phyloP scores from a whole-genome alignment of 2,888 invertebrate species.

The Drosophila gaucha region DNA sequence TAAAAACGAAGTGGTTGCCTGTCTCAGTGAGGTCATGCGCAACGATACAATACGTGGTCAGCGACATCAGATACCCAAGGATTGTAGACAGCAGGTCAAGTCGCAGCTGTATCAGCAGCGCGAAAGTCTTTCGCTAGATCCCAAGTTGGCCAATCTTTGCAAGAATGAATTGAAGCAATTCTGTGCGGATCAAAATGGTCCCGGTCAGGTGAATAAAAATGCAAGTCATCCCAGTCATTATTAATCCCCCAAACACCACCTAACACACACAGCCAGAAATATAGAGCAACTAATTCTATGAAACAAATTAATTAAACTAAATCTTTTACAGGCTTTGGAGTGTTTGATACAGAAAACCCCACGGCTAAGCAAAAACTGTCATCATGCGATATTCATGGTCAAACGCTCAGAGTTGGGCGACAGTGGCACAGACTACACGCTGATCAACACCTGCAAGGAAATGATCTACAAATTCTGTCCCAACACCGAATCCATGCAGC shows the following conservation, averaged over 20 bases:
- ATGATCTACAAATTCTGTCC: slow-evolving; percentile 95
- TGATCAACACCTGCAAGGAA: slow-evolving; percentile 92
- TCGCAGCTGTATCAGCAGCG: slow-evolving; percentile 96
- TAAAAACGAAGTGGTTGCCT: slow-evolving; percentile 89
- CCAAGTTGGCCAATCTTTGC: slow-evolving; percentile 93
- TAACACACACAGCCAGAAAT: slow-evolving; percentile 1
- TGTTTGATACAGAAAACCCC: slow-evolving; percentile 89
- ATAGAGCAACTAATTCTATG: neutral
- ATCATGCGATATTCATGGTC: slow-evolving; percentile 92
- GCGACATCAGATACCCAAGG: slow-evolving; percentile 92
- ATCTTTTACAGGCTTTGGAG: slow-evolving; percentile 89
- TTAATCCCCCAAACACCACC: slow-evolving; percentile 31
- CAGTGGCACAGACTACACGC: slow-evolving; percentile 93
- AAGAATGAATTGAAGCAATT: slow-evolving; percentile 90
- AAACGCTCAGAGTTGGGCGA: slow-evolving; percentile 94
- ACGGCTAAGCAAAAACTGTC: slow-evolving; percentile 89
- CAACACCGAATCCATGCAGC: slow-evolving; percentile 88
- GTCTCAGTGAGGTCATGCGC: slow-evolving; percentile 92
- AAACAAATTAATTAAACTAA: neutral
- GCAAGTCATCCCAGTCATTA: slow-evolving; percentile 66
- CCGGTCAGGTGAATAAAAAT: slow-evolving; percentile 85
- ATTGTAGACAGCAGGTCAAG: slow-evolving; percentile 95
- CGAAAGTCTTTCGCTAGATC: slow-evolving; percentile 94
- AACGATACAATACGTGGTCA: slow-evolving; percentile 93
- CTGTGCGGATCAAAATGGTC: slow-evolving; percentile 90